Conservation (phyloP, 53 echinoderm and acorn worm genomes). For the Pentamera pediparva region DNA sequence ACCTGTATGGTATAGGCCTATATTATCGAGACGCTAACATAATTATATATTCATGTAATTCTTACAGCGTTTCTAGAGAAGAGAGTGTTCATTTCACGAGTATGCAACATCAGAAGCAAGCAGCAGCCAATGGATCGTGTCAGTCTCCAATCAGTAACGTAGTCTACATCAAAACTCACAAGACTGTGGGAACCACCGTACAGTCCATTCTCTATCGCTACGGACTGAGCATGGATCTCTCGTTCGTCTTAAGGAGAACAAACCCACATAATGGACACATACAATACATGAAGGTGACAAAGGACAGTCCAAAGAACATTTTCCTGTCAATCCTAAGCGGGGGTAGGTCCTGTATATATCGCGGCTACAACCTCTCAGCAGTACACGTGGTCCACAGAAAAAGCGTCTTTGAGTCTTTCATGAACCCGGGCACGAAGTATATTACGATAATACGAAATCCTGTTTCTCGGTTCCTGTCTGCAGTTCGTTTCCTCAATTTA, state of each 20-base stretch:
- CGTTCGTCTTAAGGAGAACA: slow-evolving; percentile 5
- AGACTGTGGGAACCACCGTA: slow-evolving; percentile 4
- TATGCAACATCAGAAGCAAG: too few species aligned
- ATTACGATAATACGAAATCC: slow-evolving; percentile 13
- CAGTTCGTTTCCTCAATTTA: background rate
- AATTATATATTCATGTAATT: too few species aligned
- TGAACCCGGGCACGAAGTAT: slow-evolving; percentile 20
- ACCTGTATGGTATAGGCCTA: too few species aligned
- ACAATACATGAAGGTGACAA: background rate
- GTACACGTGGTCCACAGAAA: slow-evolving; percentile 6
- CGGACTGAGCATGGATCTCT: background rate
- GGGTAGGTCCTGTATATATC: background rate
- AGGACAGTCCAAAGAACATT: slow-evolving; percentile 9
- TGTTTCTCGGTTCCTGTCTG: background rate
- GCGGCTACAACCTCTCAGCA: slow-evolving; percentile 4
- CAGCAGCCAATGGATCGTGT: too few species aligned
- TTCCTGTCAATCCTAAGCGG: background rate
- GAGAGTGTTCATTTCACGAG: too few species aligned
- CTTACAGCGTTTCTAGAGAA: too few species aligned
- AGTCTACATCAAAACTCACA: slow-evolving; percentile 15
- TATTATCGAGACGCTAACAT: too few species aligned
- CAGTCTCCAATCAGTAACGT: too few species aligned
- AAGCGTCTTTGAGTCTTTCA: background rate
- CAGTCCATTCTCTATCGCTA: slow-evolving; percentile 1
- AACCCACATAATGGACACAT: slow-evolving; percentile 12